phyloP scores from a whole-genome alignment of 2,113 vertebrate genomes.

The Cnemophilus loriae region DNA sequence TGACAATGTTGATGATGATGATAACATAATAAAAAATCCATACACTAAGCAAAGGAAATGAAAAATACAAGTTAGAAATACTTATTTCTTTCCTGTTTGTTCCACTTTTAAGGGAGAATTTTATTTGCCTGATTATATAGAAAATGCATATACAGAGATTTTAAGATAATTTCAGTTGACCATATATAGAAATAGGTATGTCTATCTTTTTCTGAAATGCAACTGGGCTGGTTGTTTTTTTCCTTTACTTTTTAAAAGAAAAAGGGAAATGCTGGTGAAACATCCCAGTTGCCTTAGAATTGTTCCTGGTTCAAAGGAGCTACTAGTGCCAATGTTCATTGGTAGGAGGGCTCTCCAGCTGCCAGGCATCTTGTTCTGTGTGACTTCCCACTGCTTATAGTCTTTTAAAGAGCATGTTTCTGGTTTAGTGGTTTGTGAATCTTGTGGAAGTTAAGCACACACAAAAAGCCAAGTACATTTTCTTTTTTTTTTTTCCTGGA shows the following conservation, averaged over 20 bases:
- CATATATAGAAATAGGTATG: neutral
- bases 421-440: neutral
- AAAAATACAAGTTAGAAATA: no score
- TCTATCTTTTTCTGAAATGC: neutral
- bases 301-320: neutral
- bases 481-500: neutral
- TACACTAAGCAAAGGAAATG: neutral
- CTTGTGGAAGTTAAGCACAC: neutral
- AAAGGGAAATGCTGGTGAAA: neutral
- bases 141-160: neutral
- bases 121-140: neutral
- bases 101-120: neutral
- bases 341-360: neutral
- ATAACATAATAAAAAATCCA: neutral
- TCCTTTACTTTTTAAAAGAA: neutral
- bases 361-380: neutral
- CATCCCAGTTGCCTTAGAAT: neutral
- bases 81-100: neutral
- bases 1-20: neutral
- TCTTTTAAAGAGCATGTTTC: neutral
- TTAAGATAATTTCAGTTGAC: neutral
- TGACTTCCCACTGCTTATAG: neutral
- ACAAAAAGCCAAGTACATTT: neutral
- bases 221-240: fast-evolving
- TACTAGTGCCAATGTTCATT: neutral